Evolutionary conservation across 1,140 invertebrate species (phyloP).

Genomic region (Formica exsecta): DNA sequence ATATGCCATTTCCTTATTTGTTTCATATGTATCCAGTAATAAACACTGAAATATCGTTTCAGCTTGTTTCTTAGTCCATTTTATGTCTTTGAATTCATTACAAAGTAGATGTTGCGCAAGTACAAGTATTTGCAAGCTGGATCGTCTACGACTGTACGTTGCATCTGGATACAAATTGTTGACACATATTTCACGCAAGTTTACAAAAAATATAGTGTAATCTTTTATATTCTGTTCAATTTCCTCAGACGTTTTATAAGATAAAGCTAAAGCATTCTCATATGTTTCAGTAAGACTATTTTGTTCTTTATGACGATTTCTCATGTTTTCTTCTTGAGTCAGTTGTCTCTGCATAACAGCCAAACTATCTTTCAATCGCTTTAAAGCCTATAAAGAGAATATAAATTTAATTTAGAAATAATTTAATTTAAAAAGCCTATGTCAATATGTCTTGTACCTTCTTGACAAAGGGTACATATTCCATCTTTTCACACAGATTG

Average conservation of each 20-base stretch:
- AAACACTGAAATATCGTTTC: slow-evolving; percentile 88
- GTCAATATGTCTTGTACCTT: slow-evolving; percentile 86
- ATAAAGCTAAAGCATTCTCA: slow-evolving; percentile 20
- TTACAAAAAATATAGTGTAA: slow-evolving; percentile 84
- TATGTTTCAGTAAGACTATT: background rate
- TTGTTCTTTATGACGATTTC: slow-evolving; percentile 14
- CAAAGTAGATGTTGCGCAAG: slow-evolving; percentile 78
- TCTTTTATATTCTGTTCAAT: slow-evolving; percentile 65
- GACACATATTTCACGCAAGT: slow-evolving; percentile 87
- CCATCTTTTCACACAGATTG: slow-evolving; percentile 91
- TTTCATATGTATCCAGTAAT: slow-evolving; percentile 92
- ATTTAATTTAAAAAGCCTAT: background rate
- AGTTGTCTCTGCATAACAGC: slow-evolving; percentile 74
- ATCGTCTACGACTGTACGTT: slow-evolving; percentile 90
- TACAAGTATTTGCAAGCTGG: slow-evolving; percentile 88
- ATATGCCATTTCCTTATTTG: slow-evolving; percentile 90
- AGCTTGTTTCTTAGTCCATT: slow-evolving; percentile 79
- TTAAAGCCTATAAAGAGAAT: slow-evolving; percentile 76
- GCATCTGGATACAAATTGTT: slow-evolving; percentile 89
- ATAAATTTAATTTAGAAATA: background rate
- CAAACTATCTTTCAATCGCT: slow-evolving; percentile 81
- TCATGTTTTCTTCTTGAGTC: slow-evolving; percentile 72
- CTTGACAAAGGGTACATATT: slow-evolving; percentile 88
- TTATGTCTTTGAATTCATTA: slow-evolving; percentile 60
- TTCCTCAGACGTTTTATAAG: slow-evolving; percentile 21